These are phyloP conservation scores for Rhimphoctona megacephalus DNA, from an alignment of 2,888 invertebrate genomes.

Conservation along the genomic window DNA sequence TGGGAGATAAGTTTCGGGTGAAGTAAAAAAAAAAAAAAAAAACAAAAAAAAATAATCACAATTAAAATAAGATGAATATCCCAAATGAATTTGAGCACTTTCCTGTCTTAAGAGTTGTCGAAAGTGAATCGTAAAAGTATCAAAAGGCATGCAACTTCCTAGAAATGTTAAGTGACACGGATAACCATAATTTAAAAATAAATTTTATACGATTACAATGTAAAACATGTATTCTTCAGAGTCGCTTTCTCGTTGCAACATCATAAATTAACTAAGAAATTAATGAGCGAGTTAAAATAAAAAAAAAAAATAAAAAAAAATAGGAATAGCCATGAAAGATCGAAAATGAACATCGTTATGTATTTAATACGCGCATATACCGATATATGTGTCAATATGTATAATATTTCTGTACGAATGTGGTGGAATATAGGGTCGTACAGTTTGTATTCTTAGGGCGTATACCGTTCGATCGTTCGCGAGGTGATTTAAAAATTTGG, in stretches of 20 bases:
- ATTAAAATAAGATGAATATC: neutral
- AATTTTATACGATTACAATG: neutral
- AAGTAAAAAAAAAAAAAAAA: neutral
- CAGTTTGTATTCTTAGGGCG: slow-evolving; percentile 60
- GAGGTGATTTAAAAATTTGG: slow-evolving; percentile 77
- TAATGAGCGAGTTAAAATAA: slow-evolving; percentile 19
- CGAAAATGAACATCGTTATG: slow-evolving; percentile 22
- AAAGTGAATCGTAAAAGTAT: neutral
- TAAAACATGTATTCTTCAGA: neutral
- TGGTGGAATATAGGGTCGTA: slow-evolving; percentile 53
- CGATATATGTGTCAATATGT: neutral
- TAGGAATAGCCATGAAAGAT: neutral
- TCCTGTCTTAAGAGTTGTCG: neutral
- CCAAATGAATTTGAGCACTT: neutral
- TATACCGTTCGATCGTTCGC: slow-evolving; percentile 62
- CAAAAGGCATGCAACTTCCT: neutral
- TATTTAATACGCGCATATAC: neutral
- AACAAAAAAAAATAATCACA: neutral
- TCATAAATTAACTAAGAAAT: neutral
- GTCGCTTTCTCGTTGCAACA: neutral
- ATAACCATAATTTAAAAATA: neutral
- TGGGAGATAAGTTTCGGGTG: neutral
- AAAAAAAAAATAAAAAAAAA: neutral
- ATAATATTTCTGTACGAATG: neutral
- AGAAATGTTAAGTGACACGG: neutral